Percentiles rank a stretch among this genome's conserved stretches.
phyloP scores from a whole-genome alignment of 2,888 invertebrate species.

The Apotomis capreana region DNA sequence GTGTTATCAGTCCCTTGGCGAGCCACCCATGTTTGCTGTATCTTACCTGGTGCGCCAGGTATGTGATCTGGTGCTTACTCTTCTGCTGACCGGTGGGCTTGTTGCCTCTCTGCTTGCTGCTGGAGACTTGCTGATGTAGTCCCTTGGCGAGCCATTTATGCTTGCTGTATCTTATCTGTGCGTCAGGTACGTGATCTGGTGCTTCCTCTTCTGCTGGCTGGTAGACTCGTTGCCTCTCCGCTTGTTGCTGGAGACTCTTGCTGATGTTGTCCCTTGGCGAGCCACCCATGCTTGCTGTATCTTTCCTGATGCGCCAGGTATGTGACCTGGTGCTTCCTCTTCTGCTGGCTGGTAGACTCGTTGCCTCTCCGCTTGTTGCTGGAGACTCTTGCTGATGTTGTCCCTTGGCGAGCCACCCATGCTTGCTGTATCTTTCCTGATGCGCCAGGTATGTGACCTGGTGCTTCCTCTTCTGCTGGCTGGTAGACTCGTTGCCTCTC shows the following conservation, averaged over 20 bases:
- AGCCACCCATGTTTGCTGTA: no score
- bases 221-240: background rate
- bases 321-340: slow-evolving; percentile 96
- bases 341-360: slow-evolving; percentile 87
- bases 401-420: slow-evolving; percentile 91
- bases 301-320: slow-evolving; percentile 90
- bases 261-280: slow-evolving; percentile 71
- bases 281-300: background rate
- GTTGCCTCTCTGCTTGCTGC: slow-evolving; percentile 71
- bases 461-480: slow-evolving; percentile 92
- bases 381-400: slow-evolving; percentile 65
- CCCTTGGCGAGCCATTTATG: no score
- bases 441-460: slow-evolving; percentile 95
- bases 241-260: slow-evolving; percentile 61
- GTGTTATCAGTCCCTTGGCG: no score
- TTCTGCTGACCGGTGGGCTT: no score
- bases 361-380: slow-evolving; percentile 80
- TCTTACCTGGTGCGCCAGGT: no score
- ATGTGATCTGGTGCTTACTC: no score
- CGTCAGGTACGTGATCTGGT: slow-evolving; percentile 97
- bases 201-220: slow-evolving; percentile 59
- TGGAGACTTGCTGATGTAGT: background rate
- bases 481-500: slow-evolving; percentile 84
- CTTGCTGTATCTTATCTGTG: background rate
- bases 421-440: slow-evolving; percentile 50